Conservation (phyloP, 2,797 vertebrate genomes). For the Erethizon dorsatum region DNA sequence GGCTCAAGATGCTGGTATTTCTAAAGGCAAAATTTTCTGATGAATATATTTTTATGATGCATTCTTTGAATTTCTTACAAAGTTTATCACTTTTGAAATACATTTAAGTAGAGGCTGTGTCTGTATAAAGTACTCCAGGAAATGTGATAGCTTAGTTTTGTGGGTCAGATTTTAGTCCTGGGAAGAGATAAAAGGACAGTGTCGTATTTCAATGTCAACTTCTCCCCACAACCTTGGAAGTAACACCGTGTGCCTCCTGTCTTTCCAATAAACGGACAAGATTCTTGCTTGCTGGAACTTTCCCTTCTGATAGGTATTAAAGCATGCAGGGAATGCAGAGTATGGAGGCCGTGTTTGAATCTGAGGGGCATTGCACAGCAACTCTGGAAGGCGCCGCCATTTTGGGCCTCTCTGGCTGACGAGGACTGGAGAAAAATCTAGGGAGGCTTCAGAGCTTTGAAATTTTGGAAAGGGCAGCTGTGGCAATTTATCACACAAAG, state of each 20-base stretch:
- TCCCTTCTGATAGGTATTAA: not conserved
- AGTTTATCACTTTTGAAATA: not conserved
- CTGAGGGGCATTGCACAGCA: fast-evolving
- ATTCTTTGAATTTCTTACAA: not conserved
- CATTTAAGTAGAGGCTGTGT: not conserved
- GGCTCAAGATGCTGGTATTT: not conserved
- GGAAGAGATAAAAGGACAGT: not conserved
- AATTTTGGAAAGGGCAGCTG: not conserved
- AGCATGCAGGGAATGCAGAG: fast-evolving
- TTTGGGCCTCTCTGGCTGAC: not conserved
- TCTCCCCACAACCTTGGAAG: not conserved
- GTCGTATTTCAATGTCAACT: not conserved
- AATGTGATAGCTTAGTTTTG: not conserved
- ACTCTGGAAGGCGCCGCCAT: fast-evolving
- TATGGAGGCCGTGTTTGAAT: fast-evolving
- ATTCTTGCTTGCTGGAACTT: not conserved
- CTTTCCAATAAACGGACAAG: not conserved
- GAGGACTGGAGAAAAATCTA: not conserved
- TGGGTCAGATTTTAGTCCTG: not conserved
- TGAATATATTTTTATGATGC: not conserved
- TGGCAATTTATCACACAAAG: not conserved
- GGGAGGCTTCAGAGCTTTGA: not conserved
- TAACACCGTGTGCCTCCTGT: fast-evolving
- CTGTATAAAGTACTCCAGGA: not conserved
- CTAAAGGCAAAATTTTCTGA: not conserved